Evolutionary conservation across 2,113 vertebrate genomes (phyloP).

Genomic region (Platichthys flesus): DNA sequence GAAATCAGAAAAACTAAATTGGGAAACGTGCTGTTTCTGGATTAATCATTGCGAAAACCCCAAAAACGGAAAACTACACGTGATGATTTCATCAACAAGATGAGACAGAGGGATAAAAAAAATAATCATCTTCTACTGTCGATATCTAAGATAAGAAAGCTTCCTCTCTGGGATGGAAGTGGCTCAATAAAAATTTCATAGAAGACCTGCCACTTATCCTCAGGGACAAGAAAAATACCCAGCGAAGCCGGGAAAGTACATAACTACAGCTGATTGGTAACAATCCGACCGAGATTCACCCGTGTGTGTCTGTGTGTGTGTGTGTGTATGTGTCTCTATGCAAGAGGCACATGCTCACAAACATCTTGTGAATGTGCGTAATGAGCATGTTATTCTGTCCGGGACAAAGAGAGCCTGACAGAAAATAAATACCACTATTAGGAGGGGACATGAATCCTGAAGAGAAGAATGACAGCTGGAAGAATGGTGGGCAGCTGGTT

Average conservation of each 20-base stretch:
- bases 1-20: too few species aligned
- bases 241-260: not conserved
- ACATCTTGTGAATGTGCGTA: slow-evolving; percentile 31
- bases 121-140: too few species aligned
- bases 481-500: slow-evolving; percentile 52
- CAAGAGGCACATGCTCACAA: slow-evolving; percentile 3
- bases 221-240: not conserved
- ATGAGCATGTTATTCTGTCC: slow-evolving; percentile 43
- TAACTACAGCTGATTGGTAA: slow-evolving; percentile 16
- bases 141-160: too few species aligned
- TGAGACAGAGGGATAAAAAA: too few species aligned
- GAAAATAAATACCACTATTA: slow-evolving; percentile 66
- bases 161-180: not conserved
- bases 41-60: too few species aligned
- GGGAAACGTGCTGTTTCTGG: too few species aligned
- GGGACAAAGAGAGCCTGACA: slow-evolving; percentile 60
- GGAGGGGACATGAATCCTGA: slow-evolving; percentile 29
- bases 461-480: slow-evolving; percentile 58
- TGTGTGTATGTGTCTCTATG: slow-evolving; percentile 5
- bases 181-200: not conserved
- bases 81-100: not conserved
- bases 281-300: not conserved
- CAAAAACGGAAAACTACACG: too few species aligned
- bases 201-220: not conserved
- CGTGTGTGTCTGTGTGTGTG: slow-evolving; percentile 2